Evolutionary conservation across 2,888 invertebrate species (phyloP), one percentile per base, ranked within the genome.

Genomic region (Lysandra bellargus): DNA sequence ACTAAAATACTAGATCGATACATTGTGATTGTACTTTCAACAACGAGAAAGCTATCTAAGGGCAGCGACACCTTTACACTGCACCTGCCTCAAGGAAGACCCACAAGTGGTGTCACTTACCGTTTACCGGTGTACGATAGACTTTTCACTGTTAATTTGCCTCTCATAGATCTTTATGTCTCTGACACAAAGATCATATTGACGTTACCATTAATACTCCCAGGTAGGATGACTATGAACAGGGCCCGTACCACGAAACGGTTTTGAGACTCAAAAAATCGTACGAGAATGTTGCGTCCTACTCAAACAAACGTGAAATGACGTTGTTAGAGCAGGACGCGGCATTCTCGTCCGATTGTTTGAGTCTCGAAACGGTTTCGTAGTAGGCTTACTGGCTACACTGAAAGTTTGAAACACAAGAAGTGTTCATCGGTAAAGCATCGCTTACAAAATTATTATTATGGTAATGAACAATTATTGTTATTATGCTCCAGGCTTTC

Each of bases 1-100:
- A 23, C 23, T 23, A 23, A 23, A 23, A 23, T 23, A 23, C 23
- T 23, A 23, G 23, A 23, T 23, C 0, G 23, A 23, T 23, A 23
- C 23, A 23, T 23, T 23, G n/a, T 30, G 30, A 30, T 94, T 33
- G 4, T 73, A 30, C 30, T 64, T 64, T 64, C 30, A 4, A 30
- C 4, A 33, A 64, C 6, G n/a, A 23, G 23, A 53, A 53, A 33
- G 53, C 6, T 33, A 33, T 5, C 30, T 23, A 33, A 69, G 33
- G 33, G 69, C 69, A 17, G 33, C 33, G 37, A 37, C 12, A 69
- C 69, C 69, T 6, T 33, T 4, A 69, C 69, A 40, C 40, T 40
- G 40, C 40, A 69, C 69, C 69, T 69, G 37, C 69, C 37, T 33
- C 69, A 14, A 1, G 64, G 64, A 69, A 69, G 69, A 69, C 69